Conservation (phyloP, 2,797 vertebrate genomes). For the Gallinago stenura region DNA sequence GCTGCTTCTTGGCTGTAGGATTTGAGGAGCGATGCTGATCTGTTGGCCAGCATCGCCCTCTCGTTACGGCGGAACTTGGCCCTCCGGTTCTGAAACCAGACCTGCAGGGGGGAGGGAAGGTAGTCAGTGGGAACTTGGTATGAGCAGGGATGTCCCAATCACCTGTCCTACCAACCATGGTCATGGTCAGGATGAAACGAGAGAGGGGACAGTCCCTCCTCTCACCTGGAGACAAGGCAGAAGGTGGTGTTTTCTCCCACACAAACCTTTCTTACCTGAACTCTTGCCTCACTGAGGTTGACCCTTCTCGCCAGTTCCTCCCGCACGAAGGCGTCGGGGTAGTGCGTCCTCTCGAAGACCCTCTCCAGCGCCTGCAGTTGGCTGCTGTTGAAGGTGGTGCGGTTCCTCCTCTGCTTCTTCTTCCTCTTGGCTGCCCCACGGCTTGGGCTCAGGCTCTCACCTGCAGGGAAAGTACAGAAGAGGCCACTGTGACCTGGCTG, state of each 20-base stretch:
- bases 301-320: constrained; percentile 85
- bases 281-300: constrained; percentile 85
- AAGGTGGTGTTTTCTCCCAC: background rate
- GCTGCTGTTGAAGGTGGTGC: constrained; percentile 88
- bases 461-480: constrained; percentile 34
- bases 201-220: background rate
- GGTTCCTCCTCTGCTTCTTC: constrained; percentile 86
- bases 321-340: constrained; percentile 84
- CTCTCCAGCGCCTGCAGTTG: constrained; percentile 86
- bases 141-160: accelerated
- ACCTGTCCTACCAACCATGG: accelerated
- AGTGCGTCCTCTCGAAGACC: constrained; percentile 86
- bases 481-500: accelerated
- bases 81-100: constrained; percentile 87
- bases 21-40: constrained; percentile 82
- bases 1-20: constrained; percentile 83
- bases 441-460: constrained; percentile 74
- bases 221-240: background rate
- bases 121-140: background rate
- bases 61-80: constrained; percentile 87
- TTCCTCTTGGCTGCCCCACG: constrained; percentile 76
- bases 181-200: background rate
- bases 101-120: constrained; percentile 54
- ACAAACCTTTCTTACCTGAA: constrained; percentile 80
- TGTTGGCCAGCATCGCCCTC: constrained; percentile 81